Base-by-base conservation (phyloP, 2,888 invertebrate species). In the Odontothrips loti region DNA sequence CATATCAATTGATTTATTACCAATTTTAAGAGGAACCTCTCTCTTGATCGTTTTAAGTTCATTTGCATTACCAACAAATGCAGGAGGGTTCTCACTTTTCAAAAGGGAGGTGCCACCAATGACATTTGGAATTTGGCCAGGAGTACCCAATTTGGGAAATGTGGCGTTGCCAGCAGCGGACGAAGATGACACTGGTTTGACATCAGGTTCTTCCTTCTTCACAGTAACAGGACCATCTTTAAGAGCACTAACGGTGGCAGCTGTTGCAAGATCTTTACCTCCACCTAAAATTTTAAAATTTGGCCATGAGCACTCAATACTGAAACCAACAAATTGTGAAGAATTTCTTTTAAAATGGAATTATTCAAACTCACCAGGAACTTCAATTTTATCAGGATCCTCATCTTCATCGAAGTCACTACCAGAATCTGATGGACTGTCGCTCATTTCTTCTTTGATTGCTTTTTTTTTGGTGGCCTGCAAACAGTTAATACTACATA, bases 301-400 rank as follows among this genome's bases (percentile, higher is more conserved):
- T 63, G 80, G 48, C 81, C 68, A 81, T 82, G 82, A 82, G 83
- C 81, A 80, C 68, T 79, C 79, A 63, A 80, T 79, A 82, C 34
- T 43, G 34, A 43, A 43, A 43, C 34, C 34, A 43, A 43, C 6
- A 43, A 4, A 43, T 43, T 2, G 6, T 43, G 6, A 2, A 43
- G 34, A 43, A n/a, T n/a, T 15, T 0, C 20, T 58, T 43, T 43
- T 43, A 43, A 2, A 2, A 4, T 43, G 34, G 34, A 43, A 43
- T 43, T 43, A 2, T 6, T 43, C 6, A 6, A 43, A 43, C 9
- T 88, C 88, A 94, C 95, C 96, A 87, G 96, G 96, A 79, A 96
- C 95, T 91, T 95, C 95, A 88, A 95, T 93, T 89, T 94, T 95
- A 87, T 96, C 96, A 82, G 96, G 96, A 90, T 96, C 96, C 85